phyloP scores from a whole-genome alignment of 2,113 vertebrate species.

The Ranitomeya variabilis region DNA sequence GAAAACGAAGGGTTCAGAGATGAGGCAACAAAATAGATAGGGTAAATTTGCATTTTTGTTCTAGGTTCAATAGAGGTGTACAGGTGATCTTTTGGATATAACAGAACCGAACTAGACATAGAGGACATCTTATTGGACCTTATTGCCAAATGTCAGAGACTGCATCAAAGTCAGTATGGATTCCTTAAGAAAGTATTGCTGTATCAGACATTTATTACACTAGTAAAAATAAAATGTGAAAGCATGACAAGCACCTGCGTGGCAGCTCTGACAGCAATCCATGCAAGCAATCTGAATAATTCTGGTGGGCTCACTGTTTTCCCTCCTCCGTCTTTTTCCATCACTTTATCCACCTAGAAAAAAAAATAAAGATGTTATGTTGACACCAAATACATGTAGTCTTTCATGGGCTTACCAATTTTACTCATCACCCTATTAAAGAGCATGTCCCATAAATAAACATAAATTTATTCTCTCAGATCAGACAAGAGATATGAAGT shows the following conservation, averaged over 20 bases:
- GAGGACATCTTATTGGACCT: not conserved
- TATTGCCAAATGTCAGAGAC: not conserved
- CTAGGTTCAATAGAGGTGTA: not conserved
- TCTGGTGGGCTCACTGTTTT: slow-evolving; percentile 59
- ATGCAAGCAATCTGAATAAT: slow-evolving; percentile 69
- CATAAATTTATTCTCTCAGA: not conserved
- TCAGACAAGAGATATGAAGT: not conserved
- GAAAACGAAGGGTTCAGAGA: too few species aligned
- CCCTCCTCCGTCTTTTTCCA: slow-evolving; percentile 41
- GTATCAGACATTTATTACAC: not conserved
- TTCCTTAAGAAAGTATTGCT: not conserved
- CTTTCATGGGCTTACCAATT: not conserved
- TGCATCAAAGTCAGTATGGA: not conserved
- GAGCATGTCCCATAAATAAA: not conserved
- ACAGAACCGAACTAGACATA: not conserved
- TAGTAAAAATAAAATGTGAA: not conserved
- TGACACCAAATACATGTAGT: not conserved
- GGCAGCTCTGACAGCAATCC: slow-evolving; percentile 81
- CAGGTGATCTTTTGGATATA: not conserved
- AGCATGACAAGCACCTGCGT: slow-evolving; percentile 71
- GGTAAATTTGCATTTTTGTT: not conserved
- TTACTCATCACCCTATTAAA: not conserved
- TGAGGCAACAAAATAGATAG: too few species aligned
- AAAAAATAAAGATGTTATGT: not conserved
- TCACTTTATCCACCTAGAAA: slow-evolving; percentile 8